Base-by-base conservation (phyloP, 2,888 invertebrate genomes). In the Odontothrips loti region DNA sequence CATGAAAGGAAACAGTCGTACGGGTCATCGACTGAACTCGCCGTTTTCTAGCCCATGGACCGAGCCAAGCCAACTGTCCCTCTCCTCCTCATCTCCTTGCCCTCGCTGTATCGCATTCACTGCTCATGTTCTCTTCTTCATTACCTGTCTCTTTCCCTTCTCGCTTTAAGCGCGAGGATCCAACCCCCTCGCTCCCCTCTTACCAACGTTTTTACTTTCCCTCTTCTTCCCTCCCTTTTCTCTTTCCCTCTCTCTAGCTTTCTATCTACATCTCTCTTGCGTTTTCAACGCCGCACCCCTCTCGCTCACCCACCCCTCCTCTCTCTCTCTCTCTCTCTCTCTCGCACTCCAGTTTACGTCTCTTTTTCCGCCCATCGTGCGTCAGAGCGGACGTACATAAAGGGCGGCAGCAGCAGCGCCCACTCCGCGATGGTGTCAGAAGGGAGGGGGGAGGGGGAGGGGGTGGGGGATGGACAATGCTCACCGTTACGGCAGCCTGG, bases 331-430 rank as follows among this genome's bases (percentile, higher is more conserved):
- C 68, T 27, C 68, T 1, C 68, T 27, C 68, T 17, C 10, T 10
- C 51, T 51, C 58, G 15, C 58, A 17, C 58, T 17, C 58, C 27
- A 23, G 23, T 27, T 23, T 68, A n/a, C 68, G 68, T 27, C 68
- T 58, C 23, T 75, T 75, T 75, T 75, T 75, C 68, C 27, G 68
- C 68, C 68, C 27, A 23, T 75, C 27, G 12, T 75, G 23, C 11
- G 68, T 12, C 68, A 27, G 68, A 75, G 68, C 23, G 58, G 58
- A 58, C 68, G 23, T 43, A 58, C 23, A 75, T 75, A 75, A 75
- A 75, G 68, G 23, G 27, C 68, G 23, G 23, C 27, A 4, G 34
- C 34, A 6, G 34, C 34, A 51, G 20, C 68, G 6, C 68, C 23
- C 68, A n/a, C 68, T 27, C 27, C 58, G 23, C 68, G 23, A 10